These are phyloP conservation scores for Puffinus mauretanicus DNA, from an alignment of 2,113 vertebrate species.

Conservation along the genomic window DNA sequence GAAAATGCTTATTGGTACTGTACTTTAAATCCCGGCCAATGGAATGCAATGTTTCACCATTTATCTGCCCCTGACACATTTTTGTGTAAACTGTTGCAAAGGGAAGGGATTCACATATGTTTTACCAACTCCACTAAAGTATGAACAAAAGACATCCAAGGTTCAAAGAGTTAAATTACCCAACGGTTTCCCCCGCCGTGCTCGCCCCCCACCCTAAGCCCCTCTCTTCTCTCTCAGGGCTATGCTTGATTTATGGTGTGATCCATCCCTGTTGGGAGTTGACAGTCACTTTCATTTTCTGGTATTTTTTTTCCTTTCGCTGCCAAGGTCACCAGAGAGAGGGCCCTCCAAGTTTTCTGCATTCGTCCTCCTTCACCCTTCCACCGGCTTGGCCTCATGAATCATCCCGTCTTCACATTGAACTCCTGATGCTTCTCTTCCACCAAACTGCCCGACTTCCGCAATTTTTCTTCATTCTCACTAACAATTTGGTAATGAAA, in stretches of 20 bases:
- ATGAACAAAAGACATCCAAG: slow-evolving; percentile 15
- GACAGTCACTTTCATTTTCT: slow-evolving; percentile 93
- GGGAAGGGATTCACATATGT: neutral
- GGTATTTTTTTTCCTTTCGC: slow-evolving; percentile 73
- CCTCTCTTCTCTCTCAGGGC: slow-evolving; percentile 55
- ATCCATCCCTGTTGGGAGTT: slow-evolving; percentile 84
- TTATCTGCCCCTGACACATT: slow-evolving; percentile 5
- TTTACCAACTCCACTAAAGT: neutral
- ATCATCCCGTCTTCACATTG: slow-evolving; percentile 98
- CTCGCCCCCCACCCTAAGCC: slow-evolving; percentile 8
- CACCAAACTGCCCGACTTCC: slow-evolving; percentile 90
- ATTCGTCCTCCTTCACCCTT: slow-evolving; percentile 82
- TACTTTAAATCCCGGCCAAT: slow-evolving; percentile 29
- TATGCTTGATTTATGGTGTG: slow-evolving; percentile 85
- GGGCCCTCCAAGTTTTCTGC: slow-evolving; percentile 82
- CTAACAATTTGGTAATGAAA: slow-evolving; percentile 99
- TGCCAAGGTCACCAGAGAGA: slow-evolving; percentile 90
- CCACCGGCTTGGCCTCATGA: slow-evolving; percentile 86
- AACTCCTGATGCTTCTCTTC: slow-evolving; percentile 90
- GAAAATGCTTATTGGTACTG: slow-evolving; percentile 39
- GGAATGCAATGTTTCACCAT: slow-evolving; percentile 12
- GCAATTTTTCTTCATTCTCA: slow-evolving; percentile 99
- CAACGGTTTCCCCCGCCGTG: neutral
- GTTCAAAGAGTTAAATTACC: slow-evolving; percentile 76
- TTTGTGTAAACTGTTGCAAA: slow-evolving; percentile 30